Evolutionary conservation across 1,140 invertebrate genomes (phyloP).

Genomic region (Holotrichia oblita): DNA sequence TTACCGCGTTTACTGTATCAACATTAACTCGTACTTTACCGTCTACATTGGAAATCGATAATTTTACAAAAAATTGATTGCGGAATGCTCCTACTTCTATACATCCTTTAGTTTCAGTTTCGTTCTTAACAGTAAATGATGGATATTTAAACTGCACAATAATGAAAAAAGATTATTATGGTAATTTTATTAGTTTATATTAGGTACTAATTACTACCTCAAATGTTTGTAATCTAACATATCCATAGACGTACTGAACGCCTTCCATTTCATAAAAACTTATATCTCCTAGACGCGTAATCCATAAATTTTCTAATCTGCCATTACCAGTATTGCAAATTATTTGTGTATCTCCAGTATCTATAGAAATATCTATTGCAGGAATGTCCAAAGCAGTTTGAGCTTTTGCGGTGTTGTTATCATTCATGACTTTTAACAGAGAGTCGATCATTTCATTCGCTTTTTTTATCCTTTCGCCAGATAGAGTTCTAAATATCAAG

Average conservation of each 20-base stretch:
- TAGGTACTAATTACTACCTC: not conserved
- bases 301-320: not conserved
- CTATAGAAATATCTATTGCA: not conserved
- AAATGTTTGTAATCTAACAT: not conserved
- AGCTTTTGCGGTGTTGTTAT: too few relatives aligned
- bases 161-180: not conserved
- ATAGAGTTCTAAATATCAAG: not conserved
- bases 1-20: not conserved
- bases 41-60: not conserved
- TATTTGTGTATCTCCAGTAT: not conserved
- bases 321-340: not conserved
- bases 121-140: not conserved
- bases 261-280: not conserved
- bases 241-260: constrained; percentile 2
- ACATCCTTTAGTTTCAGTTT: not conserved
- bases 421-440: not conserved
- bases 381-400: not conserved
- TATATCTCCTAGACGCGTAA: constrained; percentile 6
- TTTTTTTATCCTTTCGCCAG: not conserved
- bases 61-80: not conserved
- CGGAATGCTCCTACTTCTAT: constrained; percentile 5
- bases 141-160: not conserved
- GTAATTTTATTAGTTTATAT: not conserved
- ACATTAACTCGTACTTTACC: not conserved
- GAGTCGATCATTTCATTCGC: not conserved